Percentiles rank a stretch among this genome's conserved stretches.
These are phyloP conservation scores for Synchiropus splendidus DNA, from an alignment of 2,113 vertebrate species.

Conservation along the genomic window DNA sequence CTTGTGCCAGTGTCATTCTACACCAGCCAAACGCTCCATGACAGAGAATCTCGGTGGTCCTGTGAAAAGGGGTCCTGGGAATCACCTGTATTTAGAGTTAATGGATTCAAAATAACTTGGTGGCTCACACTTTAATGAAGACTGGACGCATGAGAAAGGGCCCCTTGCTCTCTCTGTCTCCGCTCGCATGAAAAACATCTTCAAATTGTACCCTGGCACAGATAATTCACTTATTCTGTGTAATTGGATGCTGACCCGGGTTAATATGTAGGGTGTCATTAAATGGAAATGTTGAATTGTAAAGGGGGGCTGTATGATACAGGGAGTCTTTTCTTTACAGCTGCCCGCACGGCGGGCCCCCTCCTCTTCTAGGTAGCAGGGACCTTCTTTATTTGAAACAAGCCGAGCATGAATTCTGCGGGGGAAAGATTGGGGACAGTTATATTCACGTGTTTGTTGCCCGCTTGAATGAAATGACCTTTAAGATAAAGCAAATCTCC, in stretches of 20 bases:
- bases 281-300: slow-evolving; percentile 99
- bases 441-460: slow-evolving; percentile 96
- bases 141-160: slow-evolving; percentile 83
- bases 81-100: slow-evolving; percentile 93
- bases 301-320: slow-evolving; percentile 95
- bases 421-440: slow-evolving; percentile 93
- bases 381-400: slow-evolving; percentile 82
- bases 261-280: slow-evolving; percentile 99
- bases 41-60: slow-evolving; percentile 76
- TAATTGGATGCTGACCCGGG: slow-evolving; percentile 99
- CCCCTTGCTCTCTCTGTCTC: slow-evolving; percentile 5
- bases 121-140: slow-evolving; percentile 87
- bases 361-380: slow-evolving; percentile 76
- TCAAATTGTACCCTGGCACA: slow-evolving; percentile 92
- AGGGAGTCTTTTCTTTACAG: slow-evolving; percentile 93
- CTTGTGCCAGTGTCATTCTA: slow-evolving; percentile 57
- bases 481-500: slow-evolving; percentile 93
- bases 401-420: slow-evolving; percentile 98
- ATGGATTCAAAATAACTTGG: slow-evolving; percentile 91
- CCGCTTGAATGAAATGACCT: slow-evolving; percentile 96
- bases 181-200: slow-evolving; percentile 88
- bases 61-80: slow-evolving; percentile 70
- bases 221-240: slow-evolving; percentile 98
- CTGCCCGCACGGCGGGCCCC: slow-evolving; percentile 80
- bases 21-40: slow-evolving; percentile 62